Conservation (phyloP, 2,113 vertebrate genomes). For the Chaenocephalus aceratus region DNA sequence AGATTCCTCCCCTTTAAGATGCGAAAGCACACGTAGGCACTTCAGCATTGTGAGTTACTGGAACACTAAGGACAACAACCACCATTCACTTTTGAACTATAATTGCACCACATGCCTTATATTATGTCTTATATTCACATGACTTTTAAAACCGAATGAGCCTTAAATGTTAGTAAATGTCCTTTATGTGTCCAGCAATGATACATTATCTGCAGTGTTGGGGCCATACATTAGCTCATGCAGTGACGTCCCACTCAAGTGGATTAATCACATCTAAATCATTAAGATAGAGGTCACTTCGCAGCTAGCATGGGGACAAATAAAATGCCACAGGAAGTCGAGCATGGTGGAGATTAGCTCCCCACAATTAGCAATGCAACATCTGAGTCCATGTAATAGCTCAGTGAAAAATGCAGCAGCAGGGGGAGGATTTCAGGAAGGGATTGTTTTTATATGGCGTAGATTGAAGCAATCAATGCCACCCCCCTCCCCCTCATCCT, state of each 20-base stretch:
- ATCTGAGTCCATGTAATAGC: slow-evolving; percentile 54
- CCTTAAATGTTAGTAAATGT: slow-evolving; percentile 26
- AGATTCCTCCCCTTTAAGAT: neutral
- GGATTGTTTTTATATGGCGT: slow-evolving; percentile 53
- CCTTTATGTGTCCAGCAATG: slow-evolving; percentile 37
- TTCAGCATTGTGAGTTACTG: slow-evolving; percentile 6
- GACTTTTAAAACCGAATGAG: slow-evolving; percentile 10
- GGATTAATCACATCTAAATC: slow-evolving; percentile 82
- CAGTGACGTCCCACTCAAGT: slow-evolving; percentile 60
- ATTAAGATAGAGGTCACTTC: slow-evolving; percentile 80
- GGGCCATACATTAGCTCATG: slow-evolving; percentile 51
- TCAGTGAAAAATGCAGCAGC: slow-evolving; percentile 13
- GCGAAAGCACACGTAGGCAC: neutral
- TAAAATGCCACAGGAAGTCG: slow-evolving; percentile 47
- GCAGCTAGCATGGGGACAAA: slow-evolving; percentile 48
- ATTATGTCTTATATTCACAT: slow-evolving; percentile 1
- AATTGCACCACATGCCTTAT: slow-evolving; percentile 33
- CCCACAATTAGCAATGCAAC: slow-evolving; percentile 61
- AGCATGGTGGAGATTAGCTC: slow-evolving; percentile 60
- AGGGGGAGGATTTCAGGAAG: slow-evolving; percentile 32
- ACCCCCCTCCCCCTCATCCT: neutral
- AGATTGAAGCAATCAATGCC: slow-evolving; percentile 45
- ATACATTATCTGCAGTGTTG: slow-evolving; percentile 47
- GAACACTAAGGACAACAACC: neutral
- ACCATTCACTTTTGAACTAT: slow-evolving; percentile 21